phyloP scores from a whole-genome alignment of 2,888 invertebrate genomes.

The Incurvaria masculella region DNA sequence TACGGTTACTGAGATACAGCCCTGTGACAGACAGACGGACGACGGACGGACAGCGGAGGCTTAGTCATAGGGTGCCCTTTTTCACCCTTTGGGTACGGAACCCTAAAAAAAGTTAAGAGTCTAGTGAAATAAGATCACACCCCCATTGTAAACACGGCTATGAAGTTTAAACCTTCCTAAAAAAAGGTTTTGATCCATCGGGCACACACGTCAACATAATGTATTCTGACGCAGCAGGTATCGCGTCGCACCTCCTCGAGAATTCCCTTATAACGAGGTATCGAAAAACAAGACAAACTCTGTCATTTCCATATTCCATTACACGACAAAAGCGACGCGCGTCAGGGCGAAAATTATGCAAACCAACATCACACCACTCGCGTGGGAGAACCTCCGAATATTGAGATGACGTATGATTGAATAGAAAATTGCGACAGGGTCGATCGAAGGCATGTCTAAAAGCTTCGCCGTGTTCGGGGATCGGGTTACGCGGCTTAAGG shows the following conservation, averaged over 20 bases:
- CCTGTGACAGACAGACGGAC: too few species aligned
- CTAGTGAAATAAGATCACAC: too few species aligned
- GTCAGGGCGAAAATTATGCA: background rate
- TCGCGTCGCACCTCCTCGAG: background rate
- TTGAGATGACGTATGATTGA: background rate
- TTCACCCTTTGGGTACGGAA: too few species aligned
- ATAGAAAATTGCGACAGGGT: background rate
- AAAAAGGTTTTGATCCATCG: too few species aligned
- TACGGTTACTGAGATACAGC: too few species aligned
- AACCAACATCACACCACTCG: background rate
- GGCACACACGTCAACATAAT: background rate
- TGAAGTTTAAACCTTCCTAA: too few species aligned
- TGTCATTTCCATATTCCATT: background rate
- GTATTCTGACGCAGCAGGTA: background rate
- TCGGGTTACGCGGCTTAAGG: background rate
- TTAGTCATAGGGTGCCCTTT: too few species aligned
- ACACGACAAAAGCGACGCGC: background rate
- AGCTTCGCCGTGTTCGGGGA: background rate
- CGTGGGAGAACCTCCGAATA: background rate
- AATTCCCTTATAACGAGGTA: background rate
- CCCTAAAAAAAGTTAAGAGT: too few species aligned
- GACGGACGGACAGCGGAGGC: too few species aligned
- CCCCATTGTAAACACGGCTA: too few species aligned
- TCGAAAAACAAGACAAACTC: background rate
- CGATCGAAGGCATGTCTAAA: background rate